Evolutionary conservation across 2,888 invertebrate genomes (phyloP).

Genomic region (Latrodectus hesperus): DNA sequence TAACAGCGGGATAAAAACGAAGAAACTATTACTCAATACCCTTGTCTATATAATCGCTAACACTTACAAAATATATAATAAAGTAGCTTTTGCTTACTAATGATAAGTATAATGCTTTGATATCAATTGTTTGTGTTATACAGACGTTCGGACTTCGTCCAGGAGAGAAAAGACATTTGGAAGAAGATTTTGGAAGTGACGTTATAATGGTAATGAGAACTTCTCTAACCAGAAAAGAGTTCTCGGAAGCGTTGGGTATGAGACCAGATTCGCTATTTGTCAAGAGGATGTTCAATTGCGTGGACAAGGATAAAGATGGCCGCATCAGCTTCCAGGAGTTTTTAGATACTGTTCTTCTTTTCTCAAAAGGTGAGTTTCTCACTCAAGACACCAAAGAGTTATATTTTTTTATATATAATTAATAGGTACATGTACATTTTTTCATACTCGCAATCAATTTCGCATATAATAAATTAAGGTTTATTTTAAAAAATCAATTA

Average conservation of each 20-base stretch:
- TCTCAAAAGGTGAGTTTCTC: constrained; percentile 80
- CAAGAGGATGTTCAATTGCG: constrained; percentile 97
- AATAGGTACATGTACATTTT: no score
- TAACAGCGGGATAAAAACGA: no score
- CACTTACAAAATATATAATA: no score
- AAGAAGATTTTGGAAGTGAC: constrained; percentile 78
- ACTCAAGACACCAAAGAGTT: no score
- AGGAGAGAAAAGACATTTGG: constrained; percentile 85
- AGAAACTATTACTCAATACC: no score
- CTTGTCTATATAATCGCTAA: no score
- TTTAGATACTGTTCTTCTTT: constrained; percentile 92
- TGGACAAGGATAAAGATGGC: constrained; percentile 94
- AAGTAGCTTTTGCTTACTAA: no score
- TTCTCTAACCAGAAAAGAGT: constrained; percentile 91
- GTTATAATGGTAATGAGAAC: constrained; percentile 94
- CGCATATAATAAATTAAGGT: no score
- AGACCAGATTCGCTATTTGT: constrained; percentile 95
- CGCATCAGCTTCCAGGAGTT: constrained; percentile 94
- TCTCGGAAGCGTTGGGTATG: constrained; percentile 97
- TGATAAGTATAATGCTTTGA: no score
- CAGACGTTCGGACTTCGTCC: constrained; percentile 89
- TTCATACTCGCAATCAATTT: no score
- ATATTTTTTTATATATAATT: no score
- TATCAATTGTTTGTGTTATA: not conserved
- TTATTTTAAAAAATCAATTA: no score